Percentiles rank a stretch among this genome's conserved stretches.
These are phyloP conservation scores for Epizoanthus illoricatus DNA, from an alignment of 92 coral and sea anemone species.

Conservation along the genomic window DNA sequence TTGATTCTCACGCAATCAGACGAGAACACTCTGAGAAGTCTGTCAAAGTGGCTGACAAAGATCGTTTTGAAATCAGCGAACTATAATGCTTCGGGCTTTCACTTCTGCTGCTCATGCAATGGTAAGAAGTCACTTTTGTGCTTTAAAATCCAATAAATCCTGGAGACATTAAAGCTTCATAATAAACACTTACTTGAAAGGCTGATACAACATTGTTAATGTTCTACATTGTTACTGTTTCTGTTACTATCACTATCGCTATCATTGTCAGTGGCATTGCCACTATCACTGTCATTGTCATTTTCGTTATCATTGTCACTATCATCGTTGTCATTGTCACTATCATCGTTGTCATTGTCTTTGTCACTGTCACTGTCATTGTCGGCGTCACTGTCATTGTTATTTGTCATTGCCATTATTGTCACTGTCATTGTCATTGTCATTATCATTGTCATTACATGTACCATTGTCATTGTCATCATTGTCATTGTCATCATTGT, in stretches of 20 bases:
- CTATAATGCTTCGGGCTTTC: too few relatives aligned
- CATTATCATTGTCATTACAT: too few relatives aligned
- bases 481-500: background rate
- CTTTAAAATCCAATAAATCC: too few relatives aligned
- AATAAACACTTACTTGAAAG: too few relatives aligned
- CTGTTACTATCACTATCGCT: background rate
- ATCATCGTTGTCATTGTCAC: background rate
- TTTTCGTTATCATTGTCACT: background rate
- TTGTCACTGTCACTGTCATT: background rate
- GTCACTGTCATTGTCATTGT: background rate
- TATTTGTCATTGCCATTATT: background rate
- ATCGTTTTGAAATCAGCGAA: too few relatives aligned
- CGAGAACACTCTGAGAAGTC: too few relatives aligned
- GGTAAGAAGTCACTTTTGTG: too few relatives aligned
- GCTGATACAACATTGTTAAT: background rate
- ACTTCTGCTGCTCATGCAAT: too few relatives aligned
- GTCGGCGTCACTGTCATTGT: background rate
- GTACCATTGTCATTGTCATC: too few relatives aligned
- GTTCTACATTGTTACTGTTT: background rate
- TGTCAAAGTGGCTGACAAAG: too few relatives aligned
- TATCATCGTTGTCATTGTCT: background rate
- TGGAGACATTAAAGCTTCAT: too few relatives aligned
- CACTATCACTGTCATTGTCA: background rate
- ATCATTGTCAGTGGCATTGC: background rate
- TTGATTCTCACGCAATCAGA: too few relatives aligned